phyloP scores from a whole-genome alignment of 2,888 invertebrate species.

The Brachycybe producta region DNA sequence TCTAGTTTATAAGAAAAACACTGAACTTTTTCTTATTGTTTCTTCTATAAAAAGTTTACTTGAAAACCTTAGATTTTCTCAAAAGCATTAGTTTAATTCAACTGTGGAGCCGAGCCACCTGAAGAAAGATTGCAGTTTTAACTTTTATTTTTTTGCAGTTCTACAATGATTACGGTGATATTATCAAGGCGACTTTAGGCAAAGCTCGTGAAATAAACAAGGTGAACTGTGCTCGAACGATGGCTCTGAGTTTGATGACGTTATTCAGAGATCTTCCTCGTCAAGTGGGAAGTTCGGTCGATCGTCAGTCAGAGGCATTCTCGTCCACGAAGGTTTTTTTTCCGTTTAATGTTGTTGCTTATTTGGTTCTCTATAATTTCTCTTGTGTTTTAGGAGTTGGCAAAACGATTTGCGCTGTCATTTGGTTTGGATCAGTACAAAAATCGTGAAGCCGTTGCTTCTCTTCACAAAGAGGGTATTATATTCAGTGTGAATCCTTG shows the following conservation, averaged over 20 bases:
- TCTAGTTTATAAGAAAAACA: no score
- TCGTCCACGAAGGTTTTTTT: conserved; percentile 63
- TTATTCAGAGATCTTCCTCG: conserved; percentile 69
- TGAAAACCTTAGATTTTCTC: no score
- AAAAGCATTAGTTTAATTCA: no score
- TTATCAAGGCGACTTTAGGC: conserved; percentile 81
- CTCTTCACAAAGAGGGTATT: conserved; percentile 87
- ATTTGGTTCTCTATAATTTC: conserved; percentile 10
- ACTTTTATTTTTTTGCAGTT: conserved; percentile 24
- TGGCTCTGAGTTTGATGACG: conserved; percentile 80
- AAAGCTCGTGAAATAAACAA: conserved; percentile 97
- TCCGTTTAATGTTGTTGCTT: conserved; percentile 1
- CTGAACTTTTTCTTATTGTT: no score
- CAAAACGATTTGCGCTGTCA: conserved; percentile 88
- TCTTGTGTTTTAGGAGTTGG: conserved; percentile 56
- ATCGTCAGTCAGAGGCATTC: conserved; percentile 66
- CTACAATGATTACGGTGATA: conserved; percentile 29
- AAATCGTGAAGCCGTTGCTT: conserved; percentile 90
- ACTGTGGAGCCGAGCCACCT: no score
- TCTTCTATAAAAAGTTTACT: no score
- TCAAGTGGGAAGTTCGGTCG: conserved; percentile 39
- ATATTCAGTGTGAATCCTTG: conserved; percentile 64
- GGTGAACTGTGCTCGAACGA: conserved; percentile 84
- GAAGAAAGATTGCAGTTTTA: no score
- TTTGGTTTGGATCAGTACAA: conserved; percentile 94